These are phyloP conservation scores for Nycticebus coucang DNA, from an alignment of 2,113 vertebrate species.

Conservation along the genomic window DNA sequence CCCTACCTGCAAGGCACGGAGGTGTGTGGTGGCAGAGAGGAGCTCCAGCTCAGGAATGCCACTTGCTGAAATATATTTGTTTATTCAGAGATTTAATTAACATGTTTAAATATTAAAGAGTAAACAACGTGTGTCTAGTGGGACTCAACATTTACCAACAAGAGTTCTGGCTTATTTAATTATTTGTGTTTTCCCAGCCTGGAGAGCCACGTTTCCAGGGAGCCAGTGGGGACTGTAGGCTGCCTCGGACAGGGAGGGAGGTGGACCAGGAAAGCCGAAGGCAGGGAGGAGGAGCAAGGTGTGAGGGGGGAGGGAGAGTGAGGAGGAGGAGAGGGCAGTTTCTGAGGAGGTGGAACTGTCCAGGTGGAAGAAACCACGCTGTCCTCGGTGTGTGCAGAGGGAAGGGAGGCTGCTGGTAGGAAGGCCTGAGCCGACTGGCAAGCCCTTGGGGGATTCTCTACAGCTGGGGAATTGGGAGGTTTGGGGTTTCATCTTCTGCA, in stretches of 20 bases:
- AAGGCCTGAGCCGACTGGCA: neutral
- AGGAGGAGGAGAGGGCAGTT: accelerated
- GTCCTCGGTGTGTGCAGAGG: neutral
- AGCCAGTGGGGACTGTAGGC: neutral
- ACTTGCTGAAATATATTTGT: conserved; percentile 76
- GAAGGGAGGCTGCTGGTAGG: neutral
- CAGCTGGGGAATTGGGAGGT: neutral
- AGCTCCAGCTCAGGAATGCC: conserved; percentile 61
- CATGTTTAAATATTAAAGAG: conserved; percentile 88
- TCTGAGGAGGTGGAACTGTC: neutral
- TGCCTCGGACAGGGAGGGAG: conserved; percentile 13
- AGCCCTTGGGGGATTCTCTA: neutral
- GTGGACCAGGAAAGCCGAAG: neutral
- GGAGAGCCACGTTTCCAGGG: conserved; percentile 42
- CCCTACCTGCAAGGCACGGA: neutral
- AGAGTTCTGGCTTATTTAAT: conserved; percentile 66
- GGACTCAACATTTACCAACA: conserved; percentile 82
- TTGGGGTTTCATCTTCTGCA: neutral
- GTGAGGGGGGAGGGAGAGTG: no score
- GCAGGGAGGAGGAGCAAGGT: neutral
- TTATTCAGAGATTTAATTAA: conserved; percentile 86
- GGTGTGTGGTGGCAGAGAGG: neutral
- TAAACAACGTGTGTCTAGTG: conserved; percentile 83
- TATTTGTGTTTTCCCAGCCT: conserved; percentile 52
- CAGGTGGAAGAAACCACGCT: neutral